These are phyloP conservation scores for Peromyscus aztecus DNA, from an alignment of 2,797 vertebrate genomes.

Conservation along the genomic window DNA sequence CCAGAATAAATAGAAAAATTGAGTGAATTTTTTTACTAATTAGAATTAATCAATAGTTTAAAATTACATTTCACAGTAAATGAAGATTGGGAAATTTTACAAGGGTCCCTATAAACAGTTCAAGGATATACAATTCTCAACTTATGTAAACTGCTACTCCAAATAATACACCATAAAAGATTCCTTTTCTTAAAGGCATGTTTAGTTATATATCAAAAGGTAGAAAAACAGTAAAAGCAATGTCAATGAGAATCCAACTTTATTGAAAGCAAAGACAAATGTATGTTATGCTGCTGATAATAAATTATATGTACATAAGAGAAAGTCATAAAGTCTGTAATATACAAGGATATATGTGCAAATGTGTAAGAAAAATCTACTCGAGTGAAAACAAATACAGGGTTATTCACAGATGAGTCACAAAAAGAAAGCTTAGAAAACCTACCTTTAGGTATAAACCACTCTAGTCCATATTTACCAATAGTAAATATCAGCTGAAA, in stretches of 20 bases:
- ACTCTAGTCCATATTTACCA: background rate
- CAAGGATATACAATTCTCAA: background rate
- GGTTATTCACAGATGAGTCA: background rate
- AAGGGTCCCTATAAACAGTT: background rate
- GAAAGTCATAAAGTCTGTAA: background rate
- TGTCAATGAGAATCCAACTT: background rate
- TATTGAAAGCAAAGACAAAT: background rate
- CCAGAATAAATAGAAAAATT: background rate
- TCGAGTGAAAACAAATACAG: background rate
- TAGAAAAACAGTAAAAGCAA: background rate
- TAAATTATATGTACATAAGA: background rate
- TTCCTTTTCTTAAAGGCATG: background rate
- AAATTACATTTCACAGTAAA: background rate
- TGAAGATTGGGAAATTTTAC: background rate
- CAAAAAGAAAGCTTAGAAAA: constrained; percentile 18
- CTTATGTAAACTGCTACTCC: background rate
- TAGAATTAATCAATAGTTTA: background rate
- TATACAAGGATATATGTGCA: background rate
- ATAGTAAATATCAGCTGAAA: background rate
- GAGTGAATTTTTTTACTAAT: background rate
- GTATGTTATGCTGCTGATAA: background rate
- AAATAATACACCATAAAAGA: background rate
- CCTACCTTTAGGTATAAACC: background rate
- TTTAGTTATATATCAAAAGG: background rate
- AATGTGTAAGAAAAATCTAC: background rate